Evolutionary conservation across 2,888 invertebrate genomes (phyloP).

Genomic region (Protodeltote pygarga): DNA sequence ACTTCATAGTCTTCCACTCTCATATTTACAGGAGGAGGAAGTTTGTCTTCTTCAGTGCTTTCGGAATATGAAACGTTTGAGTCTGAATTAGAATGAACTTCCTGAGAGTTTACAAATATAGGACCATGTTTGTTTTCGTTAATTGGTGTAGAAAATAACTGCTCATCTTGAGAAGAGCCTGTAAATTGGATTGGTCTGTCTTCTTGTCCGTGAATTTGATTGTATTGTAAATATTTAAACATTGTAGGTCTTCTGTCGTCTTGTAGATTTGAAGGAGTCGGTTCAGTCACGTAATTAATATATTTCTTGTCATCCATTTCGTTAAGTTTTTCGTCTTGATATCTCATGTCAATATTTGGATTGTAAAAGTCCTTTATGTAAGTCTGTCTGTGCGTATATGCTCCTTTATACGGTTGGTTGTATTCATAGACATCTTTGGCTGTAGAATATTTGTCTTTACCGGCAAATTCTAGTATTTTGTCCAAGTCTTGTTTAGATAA

Average conservation of each 20-base stretch:
- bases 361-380: slow-evolving; percentile 31
- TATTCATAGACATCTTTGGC: slow-evolving; percentile 39
- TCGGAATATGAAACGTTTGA: slow-evolving; percentile 9
- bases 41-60: slow-evolving; percentile 59
- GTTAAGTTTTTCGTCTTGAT: slow-evolving; percentile 26
- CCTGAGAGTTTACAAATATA: slow-evolving; percentile 3
- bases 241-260: slow-evolving; percentile 18
- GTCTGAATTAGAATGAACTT: neutral
- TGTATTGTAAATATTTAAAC: no score
- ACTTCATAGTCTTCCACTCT: slow-evolving; percentile 65
- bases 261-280: slow-evolving; percentile 15
- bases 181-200: slow-evolving; percentile 2
- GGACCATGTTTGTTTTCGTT: slow-evolving; percentile 1
- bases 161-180: neutral
- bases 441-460: slow-evolving; percentile 48
- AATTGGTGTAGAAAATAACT: neutral
- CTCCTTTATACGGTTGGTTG: slow-evolving; percentile 32
- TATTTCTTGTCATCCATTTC: slow-evolving; percentile 34
- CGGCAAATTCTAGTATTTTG: slow-evolving; percentile 71
- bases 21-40: slow-evolving; percentile 71
- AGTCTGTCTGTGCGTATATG: slow-evolving; percentile 14
- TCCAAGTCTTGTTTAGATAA: slow-evolving; percentile 77
- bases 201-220: no score
- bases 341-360: slow-evolving; percentile 22
- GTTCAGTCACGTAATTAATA: slow-evolving; percentile 39